phyloP scores from a whole-genome alignment of 2,888 invertebrate genomes.

The Andrena marginata region DNA sequence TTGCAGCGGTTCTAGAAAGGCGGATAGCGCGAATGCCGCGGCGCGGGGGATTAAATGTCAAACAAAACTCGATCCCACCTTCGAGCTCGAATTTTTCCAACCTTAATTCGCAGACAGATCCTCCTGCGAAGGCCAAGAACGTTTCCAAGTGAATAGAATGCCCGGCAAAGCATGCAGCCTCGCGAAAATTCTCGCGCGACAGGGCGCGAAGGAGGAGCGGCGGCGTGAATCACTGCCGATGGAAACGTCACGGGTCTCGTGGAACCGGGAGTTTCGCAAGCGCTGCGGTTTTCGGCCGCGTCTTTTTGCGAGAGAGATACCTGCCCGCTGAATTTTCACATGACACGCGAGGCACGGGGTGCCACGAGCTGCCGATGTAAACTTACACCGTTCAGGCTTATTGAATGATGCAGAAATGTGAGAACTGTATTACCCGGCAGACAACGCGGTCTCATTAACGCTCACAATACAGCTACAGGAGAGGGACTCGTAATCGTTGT shows the following conservation, averaged over 20 bases:
- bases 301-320: slow-evolving; percentile 54
- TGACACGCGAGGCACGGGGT: slow-evolving; percentile 11
- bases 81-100: slow-evolving; percentile 15
- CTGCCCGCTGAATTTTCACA: slow-evolving; percentile 59
- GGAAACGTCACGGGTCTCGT: slow-evolving; percentile 61
- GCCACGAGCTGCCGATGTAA: slow-evolving; percentile 46
- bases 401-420: slow-evolving; percentile 63
- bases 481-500: slow-evolving; percentile 10
- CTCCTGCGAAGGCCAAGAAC: neutral
- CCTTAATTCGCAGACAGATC: neutral
- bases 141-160: neutral
- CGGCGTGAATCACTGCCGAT: slow-evolving; percentile 12
- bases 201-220: slow-evolving; percentile 35
- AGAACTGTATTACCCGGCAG: slow-evolving; percentile 53
- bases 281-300: slow-evolving; percentile 61
- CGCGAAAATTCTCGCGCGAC: slow-evolving; percentile 35
- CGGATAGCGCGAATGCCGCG: slow-evolving; percentile 38
- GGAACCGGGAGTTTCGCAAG: slow-evolving; percentile 40
- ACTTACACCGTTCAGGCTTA: slow-evolving; percentile 63
- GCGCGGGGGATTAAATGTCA: slow-evolving; percentile 62
- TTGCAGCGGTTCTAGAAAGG: slow-evolving; percentile 54
- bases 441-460: slow-evolving; percentile 51
- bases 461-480: slow-evolving; percentile 30
- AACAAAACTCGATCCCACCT: slow-evolving; percentile 35
- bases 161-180: neutral